phyloP scores from a whole-genome alignment of 2,113 vertebrate species.

The Onychostoma macrolepis region DNA sequence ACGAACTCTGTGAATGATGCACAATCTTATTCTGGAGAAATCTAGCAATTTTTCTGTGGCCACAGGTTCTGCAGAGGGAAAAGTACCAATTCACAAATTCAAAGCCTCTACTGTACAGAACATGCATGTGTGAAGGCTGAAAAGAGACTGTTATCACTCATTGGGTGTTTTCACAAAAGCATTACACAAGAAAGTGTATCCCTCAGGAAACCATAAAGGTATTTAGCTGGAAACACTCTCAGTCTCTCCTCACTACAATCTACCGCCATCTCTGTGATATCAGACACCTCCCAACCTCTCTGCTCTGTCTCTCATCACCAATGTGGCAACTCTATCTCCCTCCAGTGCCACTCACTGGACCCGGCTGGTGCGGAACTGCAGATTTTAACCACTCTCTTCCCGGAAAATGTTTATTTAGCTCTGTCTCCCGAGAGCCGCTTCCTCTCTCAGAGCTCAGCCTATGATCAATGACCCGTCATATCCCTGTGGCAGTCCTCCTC shows the following conservation, averaged over 20 bases:
- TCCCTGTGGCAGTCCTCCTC: slow-evolving; percentile 43
- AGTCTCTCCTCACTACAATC: slow-evolving; percentile 12
- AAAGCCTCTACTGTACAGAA: not conserved
- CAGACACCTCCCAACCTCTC: slow-evolving; percentile 16
- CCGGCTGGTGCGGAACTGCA: slow-evolving; percentile 19
- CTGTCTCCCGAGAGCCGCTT: slow-evolving; percentile 35
- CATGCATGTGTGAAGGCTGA: not conserved
- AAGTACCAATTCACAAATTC: not conserved
- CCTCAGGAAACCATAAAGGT: slow-evolving; percentile 26
- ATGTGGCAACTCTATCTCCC: slow-evolving; percentile 42
- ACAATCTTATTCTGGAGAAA: not conserved
- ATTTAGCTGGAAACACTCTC: slow-evolving; percentile 15
- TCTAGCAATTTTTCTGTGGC: not conserved
- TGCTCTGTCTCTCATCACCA: slow-evolving; percentile 20
- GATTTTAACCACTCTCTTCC: slow-evolving; percentile 51
- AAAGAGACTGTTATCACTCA: not conserved
- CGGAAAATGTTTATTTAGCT: slow-evolving; percentile 53
- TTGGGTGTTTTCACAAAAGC: not conserved
- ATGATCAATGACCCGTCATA: slow-evolving; percentile 58
- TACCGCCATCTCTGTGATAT: not conserved
- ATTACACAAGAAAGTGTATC: not conserved
- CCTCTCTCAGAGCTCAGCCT: slow-evolving; percentile 31
- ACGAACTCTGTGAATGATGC: not conserved
- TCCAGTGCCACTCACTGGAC: slow-evolving; percentile 41
- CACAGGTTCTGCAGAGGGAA: not conserved